Percentiles rank a stretch among this genome's conserved stretches.
Evolutionary conservation across 2,113 vertebrate species (phyloP).

Genomic region (Artemisiospiza belli): DNA sequence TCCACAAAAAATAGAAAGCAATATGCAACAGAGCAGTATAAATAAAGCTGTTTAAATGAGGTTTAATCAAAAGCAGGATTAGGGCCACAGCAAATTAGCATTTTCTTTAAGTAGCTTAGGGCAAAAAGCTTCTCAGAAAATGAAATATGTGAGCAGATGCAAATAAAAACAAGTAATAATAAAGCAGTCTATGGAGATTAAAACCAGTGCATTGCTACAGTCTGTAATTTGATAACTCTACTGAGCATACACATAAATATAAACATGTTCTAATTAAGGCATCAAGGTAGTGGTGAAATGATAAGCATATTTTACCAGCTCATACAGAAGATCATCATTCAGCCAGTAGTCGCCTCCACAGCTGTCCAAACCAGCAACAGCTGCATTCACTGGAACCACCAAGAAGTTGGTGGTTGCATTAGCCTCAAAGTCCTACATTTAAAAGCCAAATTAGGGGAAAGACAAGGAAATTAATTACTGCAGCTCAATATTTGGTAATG

Average conservation of each 20-base stretch:
- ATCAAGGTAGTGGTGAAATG: neutral
- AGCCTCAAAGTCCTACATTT: neutral
- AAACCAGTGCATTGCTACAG: neutral
- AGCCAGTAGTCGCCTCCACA: neutral
- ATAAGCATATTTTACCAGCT: neutral
- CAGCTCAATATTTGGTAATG: neutral
- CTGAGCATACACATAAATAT: neutral
- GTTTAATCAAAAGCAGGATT: neutral
- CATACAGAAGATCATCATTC: fast-evolving
- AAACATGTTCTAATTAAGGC: neutral
- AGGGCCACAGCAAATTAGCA: neutral
- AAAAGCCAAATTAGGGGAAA: neutral
- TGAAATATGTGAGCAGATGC: neutral
- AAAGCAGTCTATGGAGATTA: neutral
- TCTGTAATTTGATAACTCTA: neutral
- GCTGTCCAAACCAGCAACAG: neutral
- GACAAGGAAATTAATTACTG: neutral
- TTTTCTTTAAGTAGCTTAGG: neutral
- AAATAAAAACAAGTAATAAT: neutral
- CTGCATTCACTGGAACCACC: neutral
- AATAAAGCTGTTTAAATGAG: neutral
- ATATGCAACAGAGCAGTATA: neutral
- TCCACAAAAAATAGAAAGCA: neutral
- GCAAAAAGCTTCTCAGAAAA: neutral
- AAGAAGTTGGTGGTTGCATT: neutral